phyloP scores from a whole-genome alignment of 1,140 invertebrate species.

The Habropoda laboriosa region DNA sequence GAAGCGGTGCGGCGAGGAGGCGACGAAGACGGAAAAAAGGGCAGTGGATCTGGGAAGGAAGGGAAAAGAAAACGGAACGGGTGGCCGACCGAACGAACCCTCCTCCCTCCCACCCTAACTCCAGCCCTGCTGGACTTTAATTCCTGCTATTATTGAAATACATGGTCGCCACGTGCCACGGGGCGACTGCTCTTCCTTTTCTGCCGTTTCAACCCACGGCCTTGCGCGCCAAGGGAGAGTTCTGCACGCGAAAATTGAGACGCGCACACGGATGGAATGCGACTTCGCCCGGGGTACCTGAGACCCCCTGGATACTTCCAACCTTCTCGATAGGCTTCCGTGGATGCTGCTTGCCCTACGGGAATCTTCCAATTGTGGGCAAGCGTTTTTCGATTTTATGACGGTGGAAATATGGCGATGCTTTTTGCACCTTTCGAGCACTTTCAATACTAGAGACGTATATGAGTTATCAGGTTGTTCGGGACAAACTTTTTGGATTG shows the following conservation, averaged over 20 bases:
- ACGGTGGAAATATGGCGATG: no score
- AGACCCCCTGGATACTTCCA: not conserved
- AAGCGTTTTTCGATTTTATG: no score
- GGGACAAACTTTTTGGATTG: no score
- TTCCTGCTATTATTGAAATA: constrained; percentile 75
- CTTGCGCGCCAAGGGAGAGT: constrained; percentile 11
- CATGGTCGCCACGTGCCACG: constrained; percentile 67
- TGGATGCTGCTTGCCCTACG: not conserved
- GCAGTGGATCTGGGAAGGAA: constrained; percentile 39
- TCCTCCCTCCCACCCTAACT: not conserved
- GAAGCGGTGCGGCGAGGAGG: not conserved
- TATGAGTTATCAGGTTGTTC: no score
- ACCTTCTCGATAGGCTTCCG: not conserved
- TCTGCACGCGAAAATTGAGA: constrained; percentile 59
- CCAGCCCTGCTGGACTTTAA: constrained; percentile 64
- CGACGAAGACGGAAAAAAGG: constrained; percentile 49
- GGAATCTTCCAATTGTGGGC: not conserved
- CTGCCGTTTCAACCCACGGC: constrained; percentile 41
- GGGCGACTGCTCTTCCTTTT: constrained; percentile 36
- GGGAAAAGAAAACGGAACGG: constrained; percentile 62
- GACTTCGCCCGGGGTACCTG: not conserved
- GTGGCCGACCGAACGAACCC: constrained; percentile 45
- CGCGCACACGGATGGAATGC: constrained; percentile 28
- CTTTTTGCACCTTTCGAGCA: no score
- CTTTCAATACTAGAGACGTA: no score